Percentiles rank a stretch among this genome's conserved stretches.
These are phyloP conservation scores for Heliothis virescens DNA, from an alignment of 1,140 invertebrate species.

Conservation along the genomic window DNA sequence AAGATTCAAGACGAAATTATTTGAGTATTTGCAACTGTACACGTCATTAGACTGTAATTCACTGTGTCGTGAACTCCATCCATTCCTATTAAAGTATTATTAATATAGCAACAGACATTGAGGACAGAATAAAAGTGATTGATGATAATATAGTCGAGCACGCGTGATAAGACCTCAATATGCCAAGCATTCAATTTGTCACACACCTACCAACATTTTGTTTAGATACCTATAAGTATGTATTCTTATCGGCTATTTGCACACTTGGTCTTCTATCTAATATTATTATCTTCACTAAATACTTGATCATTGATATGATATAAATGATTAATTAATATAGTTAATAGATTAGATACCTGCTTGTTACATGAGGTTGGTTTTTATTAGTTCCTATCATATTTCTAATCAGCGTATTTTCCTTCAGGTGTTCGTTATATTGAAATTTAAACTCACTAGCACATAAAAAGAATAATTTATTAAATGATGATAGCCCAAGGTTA, in stretches of 20 bases:
- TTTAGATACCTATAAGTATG: background rate
- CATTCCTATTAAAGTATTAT: background rate
- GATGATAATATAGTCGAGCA: background rate
- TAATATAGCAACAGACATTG: conserved; percentile 12
- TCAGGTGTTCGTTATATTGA: no score
- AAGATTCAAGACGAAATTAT: background rate
- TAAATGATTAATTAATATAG: no score
- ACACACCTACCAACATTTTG: background rate
- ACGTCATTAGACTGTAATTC: background rate
- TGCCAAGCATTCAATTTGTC: background rate
- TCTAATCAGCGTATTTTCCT: no score
- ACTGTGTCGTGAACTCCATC: background rate
- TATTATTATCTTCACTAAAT: no score
- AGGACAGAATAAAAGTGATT: conserved; percentile 15
- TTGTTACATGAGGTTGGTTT: no score
- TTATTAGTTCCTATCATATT: no score
- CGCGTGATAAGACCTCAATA: background rate
- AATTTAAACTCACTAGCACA: no score
- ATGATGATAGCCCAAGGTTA: no score
- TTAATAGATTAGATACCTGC: no score
- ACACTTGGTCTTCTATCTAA: background rate
- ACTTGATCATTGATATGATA: no score
- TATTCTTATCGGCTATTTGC: background rate
- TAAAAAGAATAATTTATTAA: no score
- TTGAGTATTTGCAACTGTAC: background rate